Base-by-base conservation (phyloP, 2,113 vertebrate species). In the Daphoenositta chrysoptera region DNA sequence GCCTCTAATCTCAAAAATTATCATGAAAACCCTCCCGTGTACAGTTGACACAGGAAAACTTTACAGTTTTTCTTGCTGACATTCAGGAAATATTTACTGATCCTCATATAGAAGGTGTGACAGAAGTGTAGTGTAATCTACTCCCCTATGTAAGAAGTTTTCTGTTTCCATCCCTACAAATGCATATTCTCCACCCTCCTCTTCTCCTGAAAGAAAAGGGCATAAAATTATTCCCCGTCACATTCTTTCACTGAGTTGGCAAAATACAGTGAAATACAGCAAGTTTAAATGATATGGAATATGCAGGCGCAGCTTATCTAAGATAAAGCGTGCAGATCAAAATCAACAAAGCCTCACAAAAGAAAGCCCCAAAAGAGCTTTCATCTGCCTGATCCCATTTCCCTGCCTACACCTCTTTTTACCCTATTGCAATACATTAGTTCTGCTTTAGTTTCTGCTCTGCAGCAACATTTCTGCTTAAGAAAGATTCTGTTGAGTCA, bases 401-500 rank as follows among this genome's bases (percentile, higher is more conserved):
- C 80, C 84, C 88, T 96, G 80, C 94, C 87, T 94, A 95, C 83
- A 95, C 83, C 47, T 87, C 83, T 92, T 87, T 90, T 83, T 77
- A 75, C 40, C 33, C 45, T 83, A 50, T 35, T 76, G 60, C 66
- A 87, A 89, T 77, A 70, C 64, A 82, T 86, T 92, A 48, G 47
- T 78, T 95, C 91, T 93, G 73, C 87, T 91, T 96, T 91, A 89
- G 87, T 96, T 96, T 96, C 89, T 96, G 66, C 90, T 82, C 91
- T 50, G 56, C 5, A 90, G 9, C 79, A 90, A 83, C 70, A 3
- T 65, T 87, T 93, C 92, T 96, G 88, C 93, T 95, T 92, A 76
- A 89, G 91, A 96, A 94, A 94, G 83, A 95, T 96, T 97, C 93
- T 97, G 95, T 97, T 96, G 96, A 96, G 96, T 96, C 96, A 97